phyloP scores from a whole-genome alignment of 2,113 vertebrate genomes.

The Paradisaea rubra region DNA sequence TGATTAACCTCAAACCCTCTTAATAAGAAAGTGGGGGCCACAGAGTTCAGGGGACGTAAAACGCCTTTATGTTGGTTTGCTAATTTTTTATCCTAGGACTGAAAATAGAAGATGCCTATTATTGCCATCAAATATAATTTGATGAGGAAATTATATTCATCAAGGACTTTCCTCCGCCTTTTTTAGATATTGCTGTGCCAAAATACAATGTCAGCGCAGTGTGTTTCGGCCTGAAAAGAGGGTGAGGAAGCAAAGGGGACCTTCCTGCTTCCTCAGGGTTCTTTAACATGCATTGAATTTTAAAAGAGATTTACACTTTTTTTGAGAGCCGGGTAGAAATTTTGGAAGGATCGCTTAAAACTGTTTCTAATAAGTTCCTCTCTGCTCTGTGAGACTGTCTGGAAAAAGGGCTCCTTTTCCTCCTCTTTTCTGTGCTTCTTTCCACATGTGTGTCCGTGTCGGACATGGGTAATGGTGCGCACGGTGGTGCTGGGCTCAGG shows the following conservation, averaged over 20 bases:
- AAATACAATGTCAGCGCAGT: neutral
- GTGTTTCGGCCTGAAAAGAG: neutral
- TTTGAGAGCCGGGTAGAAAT: neutral
- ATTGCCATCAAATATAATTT: neutral
- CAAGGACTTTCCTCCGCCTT: neutral
- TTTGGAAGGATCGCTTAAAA: neutral
- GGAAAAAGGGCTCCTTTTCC: neutral
- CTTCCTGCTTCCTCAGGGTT: neutral
- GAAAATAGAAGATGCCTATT: neutral
- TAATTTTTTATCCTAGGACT: neutral
- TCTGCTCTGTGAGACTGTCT: neutral
- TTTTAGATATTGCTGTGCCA: neutral
- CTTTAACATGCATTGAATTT: neutral
- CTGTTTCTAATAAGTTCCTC: neutral
- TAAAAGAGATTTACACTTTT: neutral
- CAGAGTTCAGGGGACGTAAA: neutral
- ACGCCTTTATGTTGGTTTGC: neutral
- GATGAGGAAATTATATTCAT: neutral
- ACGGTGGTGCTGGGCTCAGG: neutral
- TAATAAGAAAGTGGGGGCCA: conserved; percentile 23
- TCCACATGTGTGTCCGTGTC: accelerated
- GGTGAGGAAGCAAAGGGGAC: neutral
- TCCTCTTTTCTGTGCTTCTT: accelerated
- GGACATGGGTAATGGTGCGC: accelerated
- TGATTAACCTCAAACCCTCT: conserved; percentile 33